Base-by-base conservation (phyloP, 2,113 vertebrate species). In the Polypterus senegalus region DNA sequence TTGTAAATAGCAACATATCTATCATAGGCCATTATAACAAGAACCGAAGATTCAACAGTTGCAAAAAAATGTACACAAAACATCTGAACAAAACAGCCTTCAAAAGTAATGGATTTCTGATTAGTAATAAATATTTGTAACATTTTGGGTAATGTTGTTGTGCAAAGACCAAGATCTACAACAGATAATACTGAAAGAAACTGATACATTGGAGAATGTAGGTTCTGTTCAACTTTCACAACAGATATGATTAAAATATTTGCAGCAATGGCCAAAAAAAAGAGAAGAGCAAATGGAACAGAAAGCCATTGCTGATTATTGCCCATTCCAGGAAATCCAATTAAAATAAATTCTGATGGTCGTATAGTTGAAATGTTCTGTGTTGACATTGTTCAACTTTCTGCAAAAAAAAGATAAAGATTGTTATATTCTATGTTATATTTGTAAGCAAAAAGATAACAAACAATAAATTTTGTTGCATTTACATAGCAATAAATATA, bases 21-120 rank as follows among this genome's bases (percentile, higher is more conserved):
- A 27, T 83, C 82, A 1, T 81, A 82, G 0, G 79, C 82, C 83
- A 82, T 86, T 60, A 79, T 73, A 56, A 82, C 70, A 0, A 85
- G 77, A 60, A 83, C 78, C 0, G 78, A 83, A 5, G 80, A 84
- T 57, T 86, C 83, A 0, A 76, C 53, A 48, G 79, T 65, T 4
- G 80, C 83, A 48, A 80, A 66, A 3, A 46, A 75, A 47, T 82
- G 80, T 48, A 87, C 74, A 65, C 79, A 84, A 4, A 82, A 85
- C 70, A 81, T 74, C 60, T 87, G 82, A 0, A 70, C 0, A 0
- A 86, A 70, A 63, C 80, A 85, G 45, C 73, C 63, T 0, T 79
- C 64, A 51, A 86, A 84, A 3, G 5, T 47, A 0, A 85, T 85
- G 1, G 55, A 60, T 27, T 57, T 8, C 46, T 11, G 5, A 1